These are phyloP conservation scores for Amblyopsis hoosieri DNA, from an alignment of 2,797 vertebrate genomes.

Conservation along the genomic window DNA sequence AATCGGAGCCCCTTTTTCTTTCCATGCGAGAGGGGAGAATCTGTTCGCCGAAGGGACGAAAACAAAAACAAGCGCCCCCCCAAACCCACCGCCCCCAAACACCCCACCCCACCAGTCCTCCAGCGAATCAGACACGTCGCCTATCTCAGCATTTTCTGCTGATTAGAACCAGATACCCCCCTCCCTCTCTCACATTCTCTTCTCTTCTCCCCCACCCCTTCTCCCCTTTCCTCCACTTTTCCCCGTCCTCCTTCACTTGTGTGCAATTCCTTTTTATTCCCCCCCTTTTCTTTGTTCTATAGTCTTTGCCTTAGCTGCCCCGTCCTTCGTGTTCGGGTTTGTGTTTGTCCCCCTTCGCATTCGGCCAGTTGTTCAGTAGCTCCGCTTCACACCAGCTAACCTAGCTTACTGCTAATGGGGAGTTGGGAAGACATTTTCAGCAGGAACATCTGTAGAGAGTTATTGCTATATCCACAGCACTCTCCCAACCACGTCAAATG, in stretches of 20 bases:
- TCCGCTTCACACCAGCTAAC: conserved; percentile 3
- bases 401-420: conserved; percentile 1
- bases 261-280: neutral
- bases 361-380: conserved; percentile 28
- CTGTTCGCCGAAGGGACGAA: conserved; percentile 8
- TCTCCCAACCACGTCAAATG: conserved; percentile 35
- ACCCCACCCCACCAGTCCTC: conserved; percentile 63
- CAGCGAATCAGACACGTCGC: conserved; percentile 60
- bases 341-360: neutral
- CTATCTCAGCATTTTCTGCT: conserved; percentile 75
- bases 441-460: conserved; percentile 65
- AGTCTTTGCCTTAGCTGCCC: too few relatives aligned
- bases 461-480: conserved; percentile 33
- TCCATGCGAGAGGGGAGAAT: conserved; percentile 31
- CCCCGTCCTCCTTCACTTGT: neutral
- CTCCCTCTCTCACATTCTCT: conserved; percentile 10
- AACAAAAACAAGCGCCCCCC: conserved; percentile 66
- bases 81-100: neutral
- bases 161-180: conserved; percentile 71
- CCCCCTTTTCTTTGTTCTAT: neutral
- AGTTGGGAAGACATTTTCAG: conserved; percentile 29
- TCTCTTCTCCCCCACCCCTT: neutral
- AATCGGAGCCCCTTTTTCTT: conserved; percentile 47
- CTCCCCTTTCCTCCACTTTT: neutral
- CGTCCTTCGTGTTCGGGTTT: neutral